These are phyloP conservation scores for Peromyscus californicus DNA, from an alignment of 2,113 vertebrate species.

Conservation along the genomic window DNA sequence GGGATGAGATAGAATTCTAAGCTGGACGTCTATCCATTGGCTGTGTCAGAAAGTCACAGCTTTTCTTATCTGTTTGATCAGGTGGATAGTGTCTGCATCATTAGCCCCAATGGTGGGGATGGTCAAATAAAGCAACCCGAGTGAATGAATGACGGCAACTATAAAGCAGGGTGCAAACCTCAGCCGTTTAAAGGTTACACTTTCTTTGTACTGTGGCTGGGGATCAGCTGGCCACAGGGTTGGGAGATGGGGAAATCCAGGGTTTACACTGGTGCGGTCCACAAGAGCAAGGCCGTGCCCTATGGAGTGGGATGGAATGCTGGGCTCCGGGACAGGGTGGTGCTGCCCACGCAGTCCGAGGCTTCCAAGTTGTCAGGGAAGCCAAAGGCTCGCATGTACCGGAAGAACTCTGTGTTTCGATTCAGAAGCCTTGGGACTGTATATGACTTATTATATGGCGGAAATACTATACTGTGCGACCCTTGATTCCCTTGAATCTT, in stretches of 20 bases:
- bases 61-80: background rate
- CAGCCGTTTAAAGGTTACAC: background rate
- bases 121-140: background rate
- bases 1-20: background rate
- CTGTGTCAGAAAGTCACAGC: background rate
- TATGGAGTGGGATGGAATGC: fast-evolving
- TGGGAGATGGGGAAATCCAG: background rate
- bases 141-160: background rate
- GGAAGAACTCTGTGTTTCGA: background rate
- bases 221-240: background rate
- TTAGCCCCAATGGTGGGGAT: background rate
- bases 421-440: background rate
- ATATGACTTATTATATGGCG: background rate
- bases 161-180: background rate
- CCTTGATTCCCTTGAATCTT: background rate
- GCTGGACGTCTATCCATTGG: background rate
- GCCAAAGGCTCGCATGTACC: background rate
- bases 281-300: background rate
- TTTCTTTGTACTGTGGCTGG: background rate
- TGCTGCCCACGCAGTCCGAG: background rate
- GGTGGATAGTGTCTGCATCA: background rate
- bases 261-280: background rate
- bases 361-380: background rate
- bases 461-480: background rate
- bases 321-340: background rate